These are phyloP conservation scores for Laticauda colubrina DNA, from an alignment of 2,113 vertebrate genomes.

Conservation along the genomic window DNA sequence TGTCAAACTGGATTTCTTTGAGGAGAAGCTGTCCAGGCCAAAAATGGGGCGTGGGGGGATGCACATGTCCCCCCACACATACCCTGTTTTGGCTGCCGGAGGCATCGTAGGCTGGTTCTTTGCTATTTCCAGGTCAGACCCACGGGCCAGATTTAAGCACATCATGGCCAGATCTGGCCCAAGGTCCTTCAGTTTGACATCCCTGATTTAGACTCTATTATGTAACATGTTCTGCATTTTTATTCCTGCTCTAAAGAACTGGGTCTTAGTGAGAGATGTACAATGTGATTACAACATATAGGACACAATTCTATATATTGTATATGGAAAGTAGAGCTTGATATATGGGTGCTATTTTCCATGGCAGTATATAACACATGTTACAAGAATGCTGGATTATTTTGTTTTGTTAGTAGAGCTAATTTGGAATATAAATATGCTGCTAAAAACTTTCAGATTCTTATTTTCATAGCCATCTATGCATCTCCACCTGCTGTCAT, in stretches of 20 bases:
- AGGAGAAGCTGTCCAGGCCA: too few species aligned
- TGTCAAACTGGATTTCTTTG: too few species aligned
- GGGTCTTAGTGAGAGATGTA: neutral
- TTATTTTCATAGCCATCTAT: neutral
- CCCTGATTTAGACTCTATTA: neutral
- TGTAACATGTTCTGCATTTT: neutral
- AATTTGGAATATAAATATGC: neutral
- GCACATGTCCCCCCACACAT: rapidly evolving
- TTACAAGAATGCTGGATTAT: neutral
- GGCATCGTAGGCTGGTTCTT: too few species aligned
- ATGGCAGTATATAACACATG: neutral
- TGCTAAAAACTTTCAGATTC: neutral
- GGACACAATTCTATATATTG: neutral
- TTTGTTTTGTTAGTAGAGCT: neutral
- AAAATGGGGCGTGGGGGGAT: too few species aligned
- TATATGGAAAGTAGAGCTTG: neutral
- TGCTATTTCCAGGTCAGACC: too few species aligned
- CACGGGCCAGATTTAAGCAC: too few species aligned
- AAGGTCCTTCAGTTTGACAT: too few species aligned
- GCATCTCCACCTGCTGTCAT: neutral
- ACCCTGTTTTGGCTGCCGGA: too few species aligned
- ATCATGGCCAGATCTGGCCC: too few species aligned
- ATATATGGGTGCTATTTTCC: neutral
- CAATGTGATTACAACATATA: neutral
- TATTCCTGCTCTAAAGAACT: neutral